Conservation (phyloP, 1,140 invertebrate species). For the Galleria mellonella region DNA sequence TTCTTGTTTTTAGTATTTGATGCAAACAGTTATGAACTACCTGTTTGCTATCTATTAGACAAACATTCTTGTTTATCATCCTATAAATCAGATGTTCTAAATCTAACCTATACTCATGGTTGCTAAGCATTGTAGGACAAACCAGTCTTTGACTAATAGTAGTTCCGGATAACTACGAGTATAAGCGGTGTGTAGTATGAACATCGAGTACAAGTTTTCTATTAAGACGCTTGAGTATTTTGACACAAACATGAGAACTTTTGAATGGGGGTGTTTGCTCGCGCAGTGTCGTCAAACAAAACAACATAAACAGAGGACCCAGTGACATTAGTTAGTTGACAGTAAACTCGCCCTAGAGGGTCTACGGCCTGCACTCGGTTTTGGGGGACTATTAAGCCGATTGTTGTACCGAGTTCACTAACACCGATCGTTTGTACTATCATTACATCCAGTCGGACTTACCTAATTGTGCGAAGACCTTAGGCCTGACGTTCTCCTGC, state of each 20-base stretch:
- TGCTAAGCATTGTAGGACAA: no score
- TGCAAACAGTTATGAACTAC: no score
- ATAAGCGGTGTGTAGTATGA: no score
- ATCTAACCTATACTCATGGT: no score
- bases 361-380: slow-evolving; percentile 5
- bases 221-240: no score
- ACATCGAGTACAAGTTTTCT: background rate
- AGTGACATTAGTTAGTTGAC: background rate
- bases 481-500: slow-evolving; percentile 91
- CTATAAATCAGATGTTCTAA: no score
- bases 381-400: slow-evolving; percentile 20
- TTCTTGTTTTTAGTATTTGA: no score
- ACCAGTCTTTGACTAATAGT: no score
- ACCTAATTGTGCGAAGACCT: slow-evolving; percentile 92
- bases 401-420: slow-evolving; percentile 37
- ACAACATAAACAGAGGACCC: slow-evolving; percentile 46
- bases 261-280: slow-evolving; percentile 34
- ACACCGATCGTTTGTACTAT: slow-evolving; percentile 14
- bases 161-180: no score
- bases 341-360: background rate
- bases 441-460: slow-evolving; percentile 59
- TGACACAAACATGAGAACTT: slow-evolving; percentile 40
- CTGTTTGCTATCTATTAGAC: no score
- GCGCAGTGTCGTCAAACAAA: slow-evolving; percentile 50
- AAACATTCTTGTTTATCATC: no score